Evolutionary conservation across 2,113 vertebrate genomes (phyloP).

Genomic region (Circaetus gallicus): DNA sequence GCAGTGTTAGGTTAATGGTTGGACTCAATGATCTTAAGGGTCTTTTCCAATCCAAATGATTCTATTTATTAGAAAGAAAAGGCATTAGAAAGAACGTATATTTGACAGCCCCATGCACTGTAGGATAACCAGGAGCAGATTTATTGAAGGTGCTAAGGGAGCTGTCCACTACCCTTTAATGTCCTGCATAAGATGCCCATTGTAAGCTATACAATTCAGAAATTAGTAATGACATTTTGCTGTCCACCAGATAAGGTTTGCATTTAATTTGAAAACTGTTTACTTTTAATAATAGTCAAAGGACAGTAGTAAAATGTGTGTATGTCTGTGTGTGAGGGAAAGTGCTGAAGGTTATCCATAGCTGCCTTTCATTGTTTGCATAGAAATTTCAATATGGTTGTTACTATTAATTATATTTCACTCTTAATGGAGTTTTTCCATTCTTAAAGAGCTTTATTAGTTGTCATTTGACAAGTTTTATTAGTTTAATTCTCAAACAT

Average conservation of each 20-base stretch:
- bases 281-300: not conserved
- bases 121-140: not conserved
- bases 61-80: not conserved
- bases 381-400: not conserved
- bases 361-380: not conserved
- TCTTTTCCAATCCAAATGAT: not conserved
- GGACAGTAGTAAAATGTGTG: not conserved
- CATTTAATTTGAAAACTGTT: not conserved
- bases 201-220: not conserved
- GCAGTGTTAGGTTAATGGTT: not conserved
- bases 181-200: no score
- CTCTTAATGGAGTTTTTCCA: not conserved
- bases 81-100: not conserved
- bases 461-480: not conserved
- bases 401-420: not conserved
- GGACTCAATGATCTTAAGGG: not conserved
- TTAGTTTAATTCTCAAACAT: slow-evolving; percentile 18
- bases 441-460: slow-evolving; percentile 23
- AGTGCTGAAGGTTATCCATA: not conserved
- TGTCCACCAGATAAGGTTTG: not conserved
- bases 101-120: not conserved
- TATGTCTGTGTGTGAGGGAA: not conserved
- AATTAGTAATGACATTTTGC: not conserved
- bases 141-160: not conserved
- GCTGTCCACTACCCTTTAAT: not conserved